Conservation (phyloP, 1,140 invertebrate genomes). For the Penaeus indicus region DNA sequence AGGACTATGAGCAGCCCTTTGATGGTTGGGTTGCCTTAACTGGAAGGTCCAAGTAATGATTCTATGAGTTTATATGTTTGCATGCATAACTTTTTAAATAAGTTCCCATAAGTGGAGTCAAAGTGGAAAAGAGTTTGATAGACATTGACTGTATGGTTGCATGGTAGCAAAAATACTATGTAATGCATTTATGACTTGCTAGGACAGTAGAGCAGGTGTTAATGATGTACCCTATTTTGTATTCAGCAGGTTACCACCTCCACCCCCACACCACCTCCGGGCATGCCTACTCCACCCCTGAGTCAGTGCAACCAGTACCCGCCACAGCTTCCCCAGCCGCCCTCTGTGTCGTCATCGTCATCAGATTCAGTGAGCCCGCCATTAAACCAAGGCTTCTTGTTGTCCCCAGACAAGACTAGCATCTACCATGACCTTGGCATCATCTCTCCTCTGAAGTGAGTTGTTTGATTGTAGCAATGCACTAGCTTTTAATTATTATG, state of each 20-base stretch:
- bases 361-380: constrained; percentile 52
- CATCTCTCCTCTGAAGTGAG: constrained; percentile 65
- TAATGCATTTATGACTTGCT: too few species aligned
- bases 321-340: constrained; percentile 24
- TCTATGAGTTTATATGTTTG: too few species aligned
- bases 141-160: too few species aligned
- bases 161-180: too few species aligned
- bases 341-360: constrained; percentile 1
- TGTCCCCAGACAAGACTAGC: constrained; percentile 57
- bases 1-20: too few species aligned
- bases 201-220: too few species aligned
- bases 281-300: constrained; percentile 37
- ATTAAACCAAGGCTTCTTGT: constrained; percentile 62
- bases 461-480: not conserved
- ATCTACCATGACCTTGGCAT: constrained; percentile 64
- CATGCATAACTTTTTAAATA: too few species aligned
- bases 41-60: too few species aligned
- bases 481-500: not conserved
- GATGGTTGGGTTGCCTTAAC: too few species aligned
- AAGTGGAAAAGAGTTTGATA: too few species aligned
- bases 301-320: constrained; percentile 40
- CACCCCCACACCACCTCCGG: constrained; percentile 46
- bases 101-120: too few species aligned
- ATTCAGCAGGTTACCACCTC: constrained; percentile 17
- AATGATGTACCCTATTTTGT: not conserved